Base-by-base conservation (phyloP, 2,113 vertebrate genomes). In the Tympanuchus pallidicinctus region DNA sequence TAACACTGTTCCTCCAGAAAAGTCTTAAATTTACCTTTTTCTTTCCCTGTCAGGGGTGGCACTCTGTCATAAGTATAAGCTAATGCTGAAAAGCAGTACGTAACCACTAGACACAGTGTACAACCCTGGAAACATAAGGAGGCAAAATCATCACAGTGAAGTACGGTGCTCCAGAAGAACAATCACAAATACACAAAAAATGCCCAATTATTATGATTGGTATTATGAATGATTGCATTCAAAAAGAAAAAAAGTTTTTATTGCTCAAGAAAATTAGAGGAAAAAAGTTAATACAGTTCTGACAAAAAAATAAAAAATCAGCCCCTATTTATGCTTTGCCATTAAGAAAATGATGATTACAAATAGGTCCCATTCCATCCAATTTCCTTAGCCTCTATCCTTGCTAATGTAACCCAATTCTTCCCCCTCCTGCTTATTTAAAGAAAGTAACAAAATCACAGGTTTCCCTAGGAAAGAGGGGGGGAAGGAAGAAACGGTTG, bases 381-480 rank as follows among this genome's bases (percentile, higher is more conserved):
- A 20, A 70, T 63, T 84, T 92, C 63, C 36, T 90, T 52, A 48
- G 61, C 84, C 71, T 80, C 64, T 63, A 6, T 16, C 25, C 50
- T 82, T 74, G 13, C 15, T 87, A 90, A 90, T 64, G 60, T 36
- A 72, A 76, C 3, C 0, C 19, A 69, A 82, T 56, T 79, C n/a
- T 27, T 93, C 63, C 75, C 83, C 76, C 54, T 59, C 5, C 19
- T 38, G 42, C 74, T 77, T 86, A 69, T 34, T 45, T 92, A 67
- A 82, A 79, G 92, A 89, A 89, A 94, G 40, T 11, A 87, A 76
- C 14, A 73, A 92, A 82, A 75, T 70, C n/a, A 86, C 40, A 84
- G 38, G 30, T 57, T 82, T 92, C 54, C 64, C 70, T 70, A 12
- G 4, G 2, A 73, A 42, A 34, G 19, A 89, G 13, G 82, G 6